Evolutionary conservation across 2,888 invertebrate species (phyloP).

Genomic region (Carterocephalus palaemon): DNA sequence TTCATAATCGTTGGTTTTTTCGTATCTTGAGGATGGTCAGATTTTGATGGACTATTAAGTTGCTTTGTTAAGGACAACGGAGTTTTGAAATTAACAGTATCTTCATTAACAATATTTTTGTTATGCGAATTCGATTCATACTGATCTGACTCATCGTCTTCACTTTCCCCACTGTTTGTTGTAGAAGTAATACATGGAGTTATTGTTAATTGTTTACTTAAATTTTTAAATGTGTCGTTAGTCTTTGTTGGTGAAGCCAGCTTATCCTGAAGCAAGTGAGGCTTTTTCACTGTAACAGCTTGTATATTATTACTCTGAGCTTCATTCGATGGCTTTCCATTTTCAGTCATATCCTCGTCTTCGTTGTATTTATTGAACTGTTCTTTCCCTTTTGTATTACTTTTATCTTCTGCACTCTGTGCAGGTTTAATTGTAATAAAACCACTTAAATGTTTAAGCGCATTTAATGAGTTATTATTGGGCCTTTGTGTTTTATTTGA

Average conservation of each 20-base stretch:
- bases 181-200: slow-evolving; percentile 21
- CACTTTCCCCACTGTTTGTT: slow-evolving; percentile 28
- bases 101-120: slow-evolving; percentile 22
- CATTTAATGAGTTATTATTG: slow-evolving; percentile 39
- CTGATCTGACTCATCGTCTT: slow-evolving; percentile 33
- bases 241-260: slow-evolving; percentile 23
- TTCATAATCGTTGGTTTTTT: slow-evolving; percentile 29
- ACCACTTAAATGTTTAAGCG: slow-evolving; percentile 54
- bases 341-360: not conserved
- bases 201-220: slow-evolving; percentile 44
- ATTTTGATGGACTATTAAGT: slow-evolving; percentile 24
- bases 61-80: slow-evolving; percentile 7
- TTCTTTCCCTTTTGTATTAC: not conserved
- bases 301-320: slow-evolving; percentile 7
- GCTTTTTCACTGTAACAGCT: not conserved
- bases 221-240: slow-evolving; percentile 41
- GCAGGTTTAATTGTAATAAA: slow-evolving; percentile 55
- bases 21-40: slow-evolving; percentile 22
- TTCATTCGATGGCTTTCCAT: slow-evolving; percentile 25
- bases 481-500: slow-evolving; percentile 17
- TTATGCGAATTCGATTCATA: slow-evolving; percentile 27
- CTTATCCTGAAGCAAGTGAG: not conserved
- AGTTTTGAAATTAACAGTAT: slow-evolving; percentile 21
- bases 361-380: slow-evolving; percentile 12
- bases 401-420: slow-evolving; percentile 30